Conservation (phyloP, 2,888 invertebrate genomes). For the Myopa testacea region DNA sequence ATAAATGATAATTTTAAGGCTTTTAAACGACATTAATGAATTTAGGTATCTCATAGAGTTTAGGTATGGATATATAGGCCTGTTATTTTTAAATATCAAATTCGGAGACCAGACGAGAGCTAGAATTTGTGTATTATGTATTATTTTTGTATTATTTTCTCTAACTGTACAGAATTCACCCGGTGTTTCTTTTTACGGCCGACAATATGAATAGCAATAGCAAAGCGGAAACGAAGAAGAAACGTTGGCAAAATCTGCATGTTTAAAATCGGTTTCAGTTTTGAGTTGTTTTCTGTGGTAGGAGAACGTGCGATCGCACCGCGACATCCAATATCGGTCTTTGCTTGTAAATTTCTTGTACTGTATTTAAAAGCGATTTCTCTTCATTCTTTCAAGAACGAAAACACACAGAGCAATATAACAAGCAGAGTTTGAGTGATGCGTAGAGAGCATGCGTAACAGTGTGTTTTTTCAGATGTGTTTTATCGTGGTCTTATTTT, state of each 20-base stretch:
- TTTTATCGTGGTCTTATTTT: constrained; percentile 22
- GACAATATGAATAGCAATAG: constrained; percentile 9
- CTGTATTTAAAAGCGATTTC: constrained; percentile 3
- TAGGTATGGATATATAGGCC: no score
- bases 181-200: background rate
- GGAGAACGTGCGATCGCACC: constrained; percentile 43
- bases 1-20: no score
- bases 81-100: no score
- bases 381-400: constrained; percentile 1
- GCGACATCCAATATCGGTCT: constrained; percentile 2
- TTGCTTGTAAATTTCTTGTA: constrained; percentile 23
- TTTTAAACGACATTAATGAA: no score
- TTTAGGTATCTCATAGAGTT: no score
- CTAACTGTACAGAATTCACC: no score
- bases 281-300: constrained; percentile 51
- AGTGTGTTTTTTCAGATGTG: constrained; percentile 21
- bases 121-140: no score
- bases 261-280: constrained; percentile 49
- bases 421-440: constrained; percentile 11
- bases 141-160: no score
- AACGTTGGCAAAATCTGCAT: constrained; percentile 36
- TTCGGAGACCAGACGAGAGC: no score
- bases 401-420: constrained; percentile 22
- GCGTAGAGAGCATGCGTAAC: constrained; percentile 24
- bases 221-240: constrained; percentile 26